A percentile compares a stretch with the other conserved stretches of the same genome.
These are phyloP conservation scores for Aphaenogaster rudis DNA, from an alignment of 1,140 invertebrate species.

Conservation along the genomic window DNA sequence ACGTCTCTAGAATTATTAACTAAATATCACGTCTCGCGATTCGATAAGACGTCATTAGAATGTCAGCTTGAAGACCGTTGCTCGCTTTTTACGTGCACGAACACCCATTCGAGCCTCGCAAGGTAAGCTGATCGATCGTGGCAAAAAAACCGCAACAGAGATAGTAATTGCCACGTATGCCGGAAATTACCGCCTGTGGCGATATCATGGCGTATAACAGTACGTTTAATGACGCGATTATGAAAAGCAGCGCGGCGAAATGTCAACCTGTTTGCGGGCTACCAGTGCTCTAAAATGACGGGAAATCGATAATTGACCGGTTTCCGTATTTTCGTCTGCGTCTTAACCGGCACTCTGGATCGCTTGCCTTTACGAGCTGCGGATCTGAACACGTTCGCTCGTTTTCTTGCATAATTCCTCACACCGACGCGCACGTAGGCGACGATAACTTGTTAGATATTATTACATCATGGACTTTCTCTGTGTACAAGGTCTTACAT, in stretches of 20 bases:
- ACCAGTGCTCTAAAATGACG: background rate
- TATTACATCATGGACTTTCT: slow-evolving; percentile 42
- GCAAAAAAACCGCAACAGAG: slow-evolving; percentile 2
- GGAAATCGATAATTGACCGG: slow-evolving; percentile 17
- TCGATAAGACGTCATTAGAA: background rate
- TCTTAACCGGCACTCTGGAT: slow-evolving; percentile 15
- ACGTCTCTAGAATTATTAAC: background rate
- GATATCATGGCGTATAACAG: slow-evolving; percentile 8
- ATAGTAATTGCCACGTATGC: slow-evolving; percentile 28
- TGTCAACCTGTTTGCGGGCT: slow-evolving; percentile 19
- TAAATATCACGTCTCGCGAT: background rate
- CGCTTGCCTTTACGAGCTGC: background rate
- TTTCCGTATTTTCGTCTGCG: background rate
- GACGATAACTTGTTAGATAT: background rate
- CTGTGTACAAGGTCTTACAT: slow-evolving; percentile 14
- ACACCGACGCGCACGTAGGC: background rate
- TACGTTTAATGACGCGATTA: slow-evolving; percentile 46
- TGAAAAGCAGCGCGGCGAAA: slow-evolving; percentile 32
- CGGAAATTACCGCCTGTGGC: slow-evolving; percentile 31
- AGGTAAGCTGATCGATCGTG: background rate
- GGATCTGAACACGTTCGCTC: background rate
- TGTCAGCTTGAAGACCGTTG: background rate
- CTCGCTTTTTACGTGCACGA: background rate
- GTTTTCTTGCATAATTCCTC: slow-evolving; percentile 39
- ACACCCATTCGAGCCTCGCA: background rate